phyloP scores from a whole-genome alignment of 1,140 invertebrate species.

The Liolophura sinensis region DNA sequence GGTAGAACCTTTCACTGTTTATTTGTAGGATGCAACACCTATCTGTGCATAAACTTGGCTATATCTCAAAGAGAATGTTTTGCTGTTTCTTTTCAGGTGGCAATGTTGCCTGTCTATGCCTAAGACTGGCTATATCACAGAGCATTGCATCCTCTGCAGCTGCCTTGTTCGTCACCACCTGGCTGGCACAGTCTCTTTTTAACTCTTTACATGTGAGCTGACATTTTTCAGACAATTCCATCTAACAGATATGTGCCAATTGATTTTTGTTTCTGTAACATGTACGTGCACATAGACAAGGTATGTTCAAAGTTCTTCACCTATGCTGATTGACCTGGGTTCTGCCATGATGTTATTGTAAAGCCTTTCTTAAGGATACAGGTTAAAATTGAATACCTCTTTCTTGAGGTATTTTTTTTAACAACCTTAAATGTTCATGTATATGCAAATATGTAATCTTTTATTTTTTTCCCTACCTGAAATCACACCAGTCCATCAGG shows the following conservation, averaged over 20 bases:
- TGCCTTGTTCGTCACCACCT: conserved; percentile 36
- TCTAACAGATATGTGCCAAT: neutral
- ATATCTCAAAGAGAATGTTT: neutral
- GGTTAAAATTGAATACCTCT: no score
- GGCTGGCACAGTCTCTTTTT: conserved; percentile 36
- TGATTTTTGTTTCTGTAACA: neutral
- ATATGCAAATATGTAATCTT: no score
- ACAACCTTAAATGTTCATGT: no score
- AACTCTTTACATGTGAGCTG: conserved; percentile 29
- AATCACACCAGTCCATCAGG: no score
- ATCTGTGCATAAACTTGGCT: neutral
- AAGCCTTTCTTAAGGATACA: no score
- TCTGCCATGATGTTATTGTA: conserved; percentile 1
- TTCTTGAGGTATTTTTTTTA: no score
- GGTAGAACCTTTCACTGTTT: conserved; percentile 19
- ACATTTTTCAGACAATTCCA: neutral
- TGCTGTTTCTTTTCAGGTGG: conserved; percentile 20
- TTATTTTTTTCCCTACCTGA: no score
- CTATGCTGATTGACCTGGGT: neutral
- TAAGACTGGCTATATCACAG: conserved; percentile 27
- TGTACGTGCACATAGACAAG: neutral
- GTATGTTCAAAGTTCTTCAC: neutral
- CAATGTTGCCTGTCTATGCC: conserved; percentile 16
- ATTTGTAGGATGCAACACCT: neutral
- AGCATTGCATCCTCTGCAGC: conserved; percentile 29